Conservation (phyloP, 2,888 invertebrate genomes). For the Bombylius discolor region DNA sequence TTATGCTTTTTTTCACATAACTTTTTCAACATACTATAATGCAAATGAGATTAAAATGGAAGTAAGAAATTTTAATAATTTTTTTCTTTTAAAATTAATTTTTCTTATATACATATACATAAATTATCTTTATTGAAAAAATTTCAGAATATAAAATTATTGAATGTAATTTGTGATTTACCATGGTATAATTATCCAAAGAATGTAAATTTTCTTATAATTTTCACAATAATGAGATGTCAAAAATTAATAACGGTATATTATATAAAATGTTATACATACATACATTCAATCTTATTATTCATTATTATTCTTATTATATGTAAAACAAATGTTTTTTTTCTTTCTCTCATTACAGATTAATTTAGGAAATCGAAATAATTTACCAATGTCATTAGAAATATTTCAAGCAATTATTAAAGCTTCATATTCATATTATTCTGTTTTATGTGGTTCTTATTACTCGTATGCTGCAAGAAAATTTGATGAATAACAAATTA, state of each 20-base stretch:
- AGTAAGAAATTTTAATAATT: background rate
- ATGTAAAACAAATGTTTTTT: background rate
- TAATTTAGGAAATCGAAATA: conserved; percentile 13
- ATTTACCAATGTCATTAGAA: conserved; percentile 19
- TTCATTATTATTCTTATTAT: no score
- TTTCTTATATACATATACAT: no score
- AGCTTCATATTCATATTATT: conserved; percentile 20
- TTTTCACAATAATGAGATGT: conserved; percentile 15
- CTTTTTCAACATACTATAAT: background rate
- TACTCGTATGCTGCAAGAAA: background rate
- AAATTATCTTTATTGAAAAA: no score
- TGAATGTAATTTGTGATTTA: background rate
- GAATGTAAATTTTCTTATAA: conserved; percentile 2
- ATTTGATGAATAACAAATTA: no score
- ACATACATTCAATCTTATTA: no score
- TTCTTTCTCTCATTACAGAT: conserved; percentile 9
- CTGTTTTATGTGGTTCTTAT: conserved; percentile 9
- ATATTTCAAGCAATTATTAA: conserved; percentile 18
- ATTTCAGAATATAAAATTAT: no score
- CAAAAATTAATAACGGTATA: conserved; percentile 16
- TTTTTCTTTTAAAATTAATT: no score
- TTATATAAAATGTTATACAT: background rate
- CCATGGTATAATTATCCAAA: background rate
- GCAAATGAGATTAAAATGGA: background rate
- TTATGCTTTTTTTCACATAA: background rate